A percentile compares a stretch with the other conserved stretches of the same genome.
These are phyloP conservation scores for Phalacrocorax pelagicus DNA, from an alignment of 2,113 vertebrate genomes.

Conservation along the genomic window DNA sequence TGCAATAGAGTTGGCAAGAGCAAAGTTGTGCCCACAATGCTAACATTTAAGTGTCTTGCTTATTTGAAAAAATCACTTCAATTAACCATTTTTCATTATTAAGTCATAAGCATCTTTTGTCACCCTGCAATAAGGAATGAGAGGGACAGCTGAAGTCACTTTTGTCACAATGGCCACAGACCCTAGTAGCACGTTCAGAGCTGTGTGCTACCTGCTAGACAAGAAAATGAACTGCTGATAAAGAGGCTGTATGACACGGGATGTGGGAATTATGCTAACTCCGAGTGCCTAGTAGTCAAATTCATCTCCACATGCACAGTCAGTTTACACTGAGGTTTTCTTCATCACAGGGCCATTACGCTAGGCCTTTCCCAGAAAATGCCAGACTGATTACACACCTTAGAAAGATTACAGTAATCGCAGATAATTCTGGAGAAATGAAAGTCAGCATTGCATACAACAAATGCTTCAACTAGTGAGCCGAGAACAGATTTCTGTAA, in stretches of 20 bases:
- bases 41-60: background rate
- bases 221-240: background rate
- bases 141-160: background rate
- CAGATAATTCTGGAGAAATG: background rate
- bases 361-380: background rate
- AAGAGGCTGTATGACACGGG: background rate
- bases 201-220: background rate
- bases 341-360: background rate
- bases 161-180: background rate
- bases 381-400: background rate
- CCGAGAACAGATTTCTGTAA: background rate
- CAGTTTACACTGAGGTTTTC: background rate
- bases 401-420: background rate
- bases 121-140: background rate
- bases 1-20: background rate
- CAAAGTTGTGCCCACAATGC: background rate
- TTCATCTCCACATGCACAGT: background rate
- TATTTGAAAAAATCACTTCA: background rate
- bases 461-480: background rate
- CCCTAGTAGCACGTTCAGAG: accelerated
- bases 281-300: background rate
- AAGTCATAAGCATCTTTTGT: background rate
- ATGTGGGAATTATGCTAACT: background rate
- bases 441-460: background rate
- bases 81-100: background rate